Conservation (phyloP, 2,797 vertebrate genomes). For the Pelodytes ibericus region DNA sequence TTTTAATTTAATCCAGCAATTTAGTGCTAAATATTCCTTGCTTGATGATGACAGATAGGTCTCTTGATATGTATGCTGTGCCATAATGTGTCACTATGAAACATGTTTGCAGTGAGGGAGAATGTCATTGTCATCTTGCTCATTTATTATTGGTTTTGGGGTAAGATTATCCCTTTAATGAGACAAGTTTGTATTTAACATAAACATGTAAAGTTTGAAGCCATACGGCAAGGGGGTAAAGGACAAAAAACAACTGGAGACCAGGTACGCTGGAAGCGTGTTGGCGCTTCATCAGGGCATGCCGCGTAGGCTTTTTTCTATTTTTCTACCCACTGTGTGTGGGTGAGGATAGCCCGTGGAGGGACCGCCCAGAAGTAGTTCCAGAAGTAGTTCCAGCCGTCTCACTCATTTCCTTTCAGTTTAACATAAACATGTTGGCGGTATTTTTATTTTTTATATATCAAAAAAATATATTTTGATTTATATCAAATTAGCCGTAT, state of each 20-base stretch:
- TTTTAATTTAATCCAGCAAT: constrained; percentile 5
- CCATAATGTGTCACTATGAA: neutral
- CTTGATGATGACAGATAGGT: neutral
- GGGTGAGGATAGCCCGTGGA: no score
- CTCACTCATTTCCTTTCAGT: no score
- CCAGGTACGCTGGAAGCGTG: no score
- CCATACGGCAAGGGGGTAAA: no score
- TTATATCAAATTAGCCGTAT: constrained; percentile 24
- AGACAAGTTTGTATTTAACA: neutral
- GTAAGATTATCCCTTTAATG: neutral
- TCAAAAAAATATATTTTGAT: no score
- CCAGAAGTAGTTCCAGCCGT: no score
- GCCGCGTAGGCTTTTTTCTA: no score
- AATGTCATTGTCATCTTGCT: neutral
- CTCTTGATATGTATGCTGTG: constrained; percentile 1
- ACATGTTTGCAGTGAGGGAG: neutral
- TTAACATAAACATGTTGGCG: neutral
- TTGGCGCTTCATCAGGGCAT: no score
- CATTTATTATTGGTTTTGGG: neutral
- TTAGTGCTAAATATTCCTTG: constrained; percentile 3
- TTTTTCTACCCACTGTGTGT: no score
- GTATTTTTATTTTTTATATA: neutral
- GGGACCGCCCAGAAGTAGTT: no score
- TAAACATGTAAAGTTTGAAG: neutral
- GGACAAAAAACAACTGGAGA: no score